Evolutionary conservation across 2,888 invertebrate species (phyloP).

Genomic region (Caenorhabditis doughertyi): DNA sequence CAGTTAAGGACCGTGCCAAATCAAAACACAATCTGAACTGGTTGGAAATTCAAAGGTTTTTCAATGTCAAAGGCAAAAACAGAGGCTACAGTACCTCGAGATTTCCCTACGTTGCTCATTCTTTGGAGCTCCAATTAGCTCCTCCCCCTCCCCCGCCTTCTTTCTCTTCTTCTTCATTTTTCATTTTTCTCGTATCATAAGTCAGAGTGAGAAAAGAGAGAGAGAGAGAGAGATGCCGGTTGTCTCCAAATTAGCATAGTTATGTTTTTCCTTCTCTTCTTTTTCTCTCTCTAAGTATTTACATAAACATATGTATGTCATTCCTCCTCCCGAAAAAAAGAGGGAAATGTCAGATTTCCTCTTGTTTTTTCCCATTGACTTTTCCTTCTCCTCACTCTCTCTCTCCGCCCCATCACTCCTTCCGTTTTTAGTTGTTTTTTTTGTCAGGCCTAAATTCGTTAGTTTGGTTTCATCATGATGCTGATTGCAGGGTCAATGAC

Average conservation of each 20-base stretch:
- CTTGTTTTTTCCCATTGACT: conserved; percentile 1
- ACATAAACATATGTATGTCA: conserved; percentile 40
- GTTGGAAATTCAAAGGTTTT: too few relatives aligned
- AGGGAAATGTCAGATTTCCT: conserved; percentile 35
- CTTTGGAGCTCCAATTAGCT: neutral
- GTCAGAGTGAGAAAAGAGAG: neutral
- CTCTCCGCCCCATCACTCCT: neutral
- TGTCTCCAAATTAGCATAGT: conserved; percentile 28
- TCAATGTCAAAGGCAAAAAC: too few relatives aligned
- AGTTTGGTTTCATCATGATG: too few relatives aligned
- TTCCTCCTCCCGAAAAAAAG: conserved; percentile 20
- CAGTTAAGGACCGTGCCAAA: too few relatives aligned
- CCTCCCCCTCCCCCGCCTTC: neutral
- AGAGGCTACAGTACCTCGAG: too few relatives aligned
- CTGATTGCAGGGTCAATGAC: too few relatives aligned
- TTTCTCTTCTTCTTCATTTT: neutral
- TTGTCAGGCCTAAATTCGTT: too few relatives aligned
- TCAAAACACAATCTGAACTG: too few relatives aligned
- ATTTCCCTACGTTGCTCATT: too few relatives aligned
- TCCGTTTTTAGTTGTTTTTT: too few relatives aligned
- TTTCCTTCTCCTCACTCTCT: neutral
- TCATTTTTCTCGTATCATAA: neutral
- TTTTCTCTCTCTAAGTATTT: conserved; percentile 2
- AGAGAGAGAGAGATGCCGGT: neutral
- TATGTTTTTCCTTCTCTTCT: conserved; percentile 7